Conservation (phyloP, 1,140 invertebrate genomes). For the Trichoplusia ni region DNA sequence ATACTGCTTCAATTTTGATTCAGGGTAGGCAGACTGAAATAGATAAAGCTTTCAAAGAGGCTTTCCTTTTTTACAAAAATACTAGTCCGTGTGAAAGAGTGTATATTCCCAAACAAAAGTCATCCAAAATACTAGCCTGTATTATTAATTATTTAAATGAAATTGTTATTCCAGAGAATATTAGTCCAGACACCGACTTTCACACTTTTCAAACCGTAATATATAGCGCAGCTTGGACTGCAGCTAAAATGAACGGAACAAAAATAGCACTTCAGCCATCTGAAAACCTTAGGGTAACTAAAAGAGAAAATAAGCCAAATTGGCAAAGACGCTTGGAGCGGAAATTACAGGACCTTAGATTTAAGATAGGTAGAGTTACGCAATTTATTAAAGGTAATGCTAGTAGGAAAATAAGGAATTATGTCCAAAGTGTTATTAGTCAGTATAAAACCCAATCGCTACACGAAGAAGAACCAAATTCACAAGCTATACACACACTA, state of each 20-base stretch:
- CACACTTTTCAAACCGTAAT: conserved; percentile 12
- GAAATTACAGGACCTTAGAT: conserved; percentile 18
- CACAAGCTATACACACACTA: conserved; percentile 28
- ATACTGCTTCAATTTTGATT: no score
- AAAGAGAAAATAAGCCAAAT: conserved; percentile 10
- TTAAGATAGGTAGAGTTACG: conserved; percentile 29
- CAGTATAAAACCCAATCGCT: conserved; percentile 33
- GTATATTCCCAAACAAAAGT: conserved; percentile 42
- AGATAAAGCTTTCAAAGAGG: no score
- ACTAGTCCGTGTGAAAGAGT: conserved; percentile 20
- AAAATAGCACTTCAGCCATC: not conserved
- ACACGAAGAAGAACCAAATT: conserved; percentile 39
- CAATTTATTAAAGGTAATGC: conserved; percentile 35
- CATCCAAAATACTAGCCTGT: conserved; percentile 28
- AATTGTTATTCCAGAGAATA: conserved; percentile 20
- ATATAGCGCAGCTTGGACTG: conserved; percentile 35
- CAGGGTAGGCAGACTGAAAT: no score
- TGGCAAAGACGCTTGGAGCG: conserved; percentile 35
- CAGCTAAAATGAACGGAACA: conserved; percentile 29
- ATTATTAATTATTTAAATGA: conserved; percentile 33
- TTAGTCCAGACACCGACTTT: conserved; percentile 26
- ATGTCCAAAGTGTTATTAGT: conserved; percentile 25
- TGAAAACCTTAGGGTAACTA: not conserved
- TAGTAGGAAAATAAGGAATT: conserved; percentile 14
- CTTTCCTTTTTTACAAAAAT: no score